Evolutionary conservation across 2,888 invertebrate species (phyloP).

Genomic region (Scrobipalpa atriplicella): DNA sequence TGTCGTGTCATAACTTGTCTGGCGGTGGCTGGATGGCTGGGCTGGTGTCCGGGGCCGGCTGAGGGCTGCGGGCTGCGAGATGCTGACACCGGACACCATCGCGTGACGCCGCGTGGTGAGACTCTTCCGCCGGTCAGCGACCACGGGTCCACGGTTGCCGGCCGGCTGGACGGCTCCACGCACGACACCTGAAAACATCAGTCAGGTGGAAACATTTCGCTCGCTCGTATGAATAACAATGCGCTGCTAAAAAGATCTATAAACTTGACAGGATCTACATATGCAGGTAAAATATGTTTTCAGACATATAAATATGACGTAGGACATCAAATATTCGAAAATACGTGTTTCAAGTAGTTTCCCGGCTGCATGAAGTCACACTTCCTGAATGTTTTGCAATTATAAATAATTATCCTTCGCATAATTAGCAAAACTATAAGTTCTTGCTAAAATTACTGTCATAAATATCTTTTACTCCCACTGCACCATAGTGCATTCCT

Average conservation of each 20-base stretch:
- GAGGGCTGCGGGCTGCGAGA: background rate
- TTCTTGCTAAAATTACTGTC: constrained; percentile 1
- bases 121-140: background rate
- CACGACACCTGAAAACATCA: constrained; percentile 16
- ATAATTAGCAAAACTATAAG: background rate
- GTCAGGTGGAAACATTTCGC: constrained; percentile 8
- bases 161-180: background rate
- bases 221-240: background rate
- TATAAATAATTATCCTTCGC: background rate
- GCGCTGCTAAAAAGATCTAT: background rate
- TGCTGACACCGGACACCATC: constrained; percentile 6
- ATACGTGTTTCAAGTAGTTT: too few species aligned
- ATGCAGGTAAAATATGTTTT: too few species aligned
- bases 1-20: constrained; percentile 75
- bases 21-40: constrained; percentile 16
- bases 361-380: background rate
- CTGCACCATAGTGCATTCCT: background rate
- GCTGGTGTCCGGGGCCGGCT: too few species aligned
- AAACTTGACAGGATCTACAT: too few species aligned
- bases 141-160: background rate
- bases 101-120: constrained; percentile 14
- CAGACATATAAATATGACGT: too few species aligned
- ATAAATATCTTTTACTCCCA: constrained; percentile 5
- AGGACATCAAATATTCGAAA: too few species aligned
- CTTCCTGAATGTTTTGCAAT: background rate